Conservation (phyloP, 2,888 invertebrate species). For the Gryllus longicercus region DNA sequence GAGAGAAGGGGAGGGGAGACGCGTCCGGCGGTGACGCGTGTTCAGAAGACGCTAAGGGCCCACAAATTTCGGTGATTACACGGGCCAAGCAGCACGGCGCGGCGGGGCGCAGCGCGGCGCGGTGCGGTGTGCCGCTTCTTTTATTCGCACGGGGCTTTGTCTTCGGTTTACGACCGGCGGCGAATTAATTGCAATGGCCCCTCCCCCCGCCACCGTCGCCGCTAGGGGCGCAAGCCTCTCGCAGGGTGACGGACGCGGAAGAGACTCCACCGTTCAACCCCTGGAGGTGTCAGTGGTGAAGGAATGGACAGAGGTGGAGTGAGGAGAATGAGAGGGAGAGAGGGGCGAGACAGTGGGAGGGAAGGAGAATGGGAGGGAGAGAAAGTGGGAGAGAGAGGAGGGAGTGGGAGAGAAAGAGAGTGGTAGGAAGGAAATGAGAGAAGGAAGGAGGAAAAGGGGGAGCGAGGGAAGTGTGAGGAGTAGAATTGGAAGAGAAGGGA, state of each 20-base stretch:
- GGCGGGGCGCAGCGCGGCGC: too few species aligned
- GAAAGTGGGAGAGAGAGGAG: background rate
- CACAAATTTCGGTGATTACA: constrained; percentile 9
- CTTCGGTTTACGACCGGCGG: background rate
- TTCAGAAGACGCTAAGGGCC: background rate
- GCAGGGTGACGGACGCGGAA: too few species aligned
- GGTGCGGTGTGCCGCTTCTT: background rate
- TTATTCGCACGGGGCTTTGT: background rate
- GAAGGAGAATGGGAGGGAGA: background rate
- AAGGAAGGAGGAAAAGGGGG: background rate
- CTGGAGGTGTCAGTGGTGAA: too few species aligned
- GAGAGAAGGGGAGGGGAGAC: too few species aligned
- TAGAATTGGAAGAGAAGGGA: too few species aligned
- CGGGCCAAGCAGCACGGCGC: background rate
- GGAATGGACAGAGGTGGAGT: too few species aligned
- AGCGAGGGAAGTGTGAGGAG: background rate
- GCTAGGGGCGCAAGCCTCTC: background rate
- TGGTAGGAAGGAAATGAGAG: background rate
- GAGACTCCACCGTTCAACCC: too few species aligned
- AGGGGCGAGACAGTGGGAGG: background rate
- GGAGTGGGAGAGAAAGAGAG: background rate
- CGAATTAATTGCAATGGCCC: background rate
- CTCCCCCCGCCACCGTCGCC: background rate
- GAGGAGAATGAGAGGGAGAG: too few species aligned
- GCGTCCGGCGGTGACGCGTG: background rate